A percentile compares a stretch with the other conserved stretches of the same genome.
Conservation (phyloP, 2,797 vertebrate species). For the Brachyrhaphis roseni region DNA sequence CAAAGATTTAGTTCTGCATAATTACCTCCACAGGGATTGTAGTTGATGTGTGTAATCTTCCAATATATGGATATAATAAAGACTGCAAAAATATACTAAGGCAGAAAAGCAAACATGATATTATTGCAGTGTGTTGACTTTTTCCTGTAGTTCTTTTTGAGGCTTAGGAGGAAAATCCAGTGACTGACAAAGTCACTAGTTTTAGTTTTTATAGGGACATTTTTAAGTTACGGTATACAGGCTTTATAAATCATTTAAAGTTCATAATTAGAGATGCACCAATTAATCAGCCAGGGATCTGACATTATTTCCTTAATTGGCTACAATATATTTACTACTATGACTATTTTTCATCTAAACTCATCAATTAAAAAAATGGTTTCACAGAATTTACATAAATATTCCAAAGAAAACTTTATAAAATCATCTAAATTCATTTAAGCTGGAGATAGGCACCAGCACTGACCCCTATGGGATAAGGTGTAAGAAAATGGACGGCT, state of each 20-base stretch:
- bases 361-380: neutral
- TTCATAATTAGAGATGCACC: neutral
- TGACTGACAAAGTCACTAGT: neutral
- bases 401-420: neutral
- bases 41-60: constrained; percentile 14
- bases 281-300: neutral
- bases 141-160: neutral
- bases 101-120: neutral
- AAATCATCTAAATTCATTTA: neutral
- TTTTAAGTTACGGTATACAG: neutral
- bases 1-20: constrained; percentile 22
- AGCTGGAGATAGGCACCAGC: too few species aligned
- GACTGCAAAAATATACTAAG: neutral
- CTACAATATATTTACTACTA: neutral
- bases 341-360: neutral
- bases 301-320: neutral
- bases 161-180: neutral
- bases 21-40: constrained; percentile 28
- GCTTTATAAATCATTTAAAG: neutral
- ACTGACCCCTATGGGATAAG: too few species aligned
- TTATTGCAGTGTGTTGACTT: neutral
- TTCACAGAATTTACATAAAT: neutral
- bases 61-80: neutral
- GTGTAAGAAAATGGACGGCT: too few species aligned
- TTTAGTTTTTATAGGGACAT: neutral